phyloP scores from a whole-genome alignment of 2,797 vertebrate genomes.

The Valencia hispanica region DNA sequence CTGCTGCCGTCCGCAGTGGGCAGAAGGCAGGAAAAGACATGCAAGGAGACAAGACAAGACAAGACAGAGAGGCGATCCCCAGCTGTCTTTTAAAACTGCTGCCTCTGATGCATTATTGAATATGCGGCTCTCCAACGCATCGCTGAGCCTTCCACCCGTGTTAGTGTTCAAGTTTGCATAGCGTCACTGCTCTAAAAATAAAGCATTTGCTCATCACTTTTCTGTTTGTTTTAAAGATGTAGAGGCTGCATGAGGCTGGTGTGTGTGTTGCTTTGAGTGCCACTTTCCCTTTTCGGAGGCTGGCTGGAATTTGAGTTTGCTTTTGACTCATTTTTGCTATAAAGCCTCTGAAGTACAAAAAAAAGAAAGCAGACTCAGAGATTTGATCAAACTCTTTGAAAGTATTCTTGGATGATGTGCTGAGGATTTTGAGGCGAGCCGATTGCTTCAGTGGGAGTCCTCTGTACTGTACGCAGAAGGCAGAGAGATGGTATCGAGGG shows the following conservation, averaged over 20 bases:
- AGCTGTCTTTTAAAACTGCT: slow-evolving; percentile 71
- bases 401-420: slow-evolving; percentile 42
- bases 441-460: slow-evolving; percentile 45
- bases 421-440: slow-evolving; percentile 13
- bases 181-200: slow-evolving; percentile 79
- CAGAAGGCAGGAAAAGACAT: slow-evolving; percentile 48
- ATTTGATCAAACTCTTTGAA: slow-evolving; percentile 57
- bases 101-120: slow-evolving; percentile 81
- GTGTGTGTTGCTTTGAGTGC: slow-evolving; percentile 40
- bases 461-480: slow-evolving; percentile 33
- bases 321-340: slow-evolving; percentile 52
- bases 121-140: slow-evolving; percentile 69
- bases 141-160: slow-evolving; percentile 77
- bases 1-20: slow-evolving; percentile 53
- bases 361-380: slow-evolving; percentile 36
- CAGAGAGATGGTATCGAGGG: slow-evolving; percentile 23
- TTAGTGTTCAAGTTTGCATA: slow-evolving; percentile 67
- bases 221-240: slow-evolving; percentile 70
- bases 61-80: slow-evolving; percentile 61
- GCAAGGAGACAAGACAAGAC: slow-evolving; percentile 67
- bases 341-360: slow-evolving; percentile 45
- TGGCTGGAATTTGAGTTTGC: slow-evolving; percentile 47
- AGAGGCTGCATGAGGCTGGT: slow-evolving; percentile 55
- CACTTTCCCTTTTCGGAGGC: slow-evolving; percentile 52
- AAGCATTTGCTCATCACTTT: slow-evolving; percentile 69